These are phyloP conservation scores for Microctenopoma stevenorrisi DNA, from an alignment of 2,797 vertebrate species.

Conservation along the genomic window DNA sequence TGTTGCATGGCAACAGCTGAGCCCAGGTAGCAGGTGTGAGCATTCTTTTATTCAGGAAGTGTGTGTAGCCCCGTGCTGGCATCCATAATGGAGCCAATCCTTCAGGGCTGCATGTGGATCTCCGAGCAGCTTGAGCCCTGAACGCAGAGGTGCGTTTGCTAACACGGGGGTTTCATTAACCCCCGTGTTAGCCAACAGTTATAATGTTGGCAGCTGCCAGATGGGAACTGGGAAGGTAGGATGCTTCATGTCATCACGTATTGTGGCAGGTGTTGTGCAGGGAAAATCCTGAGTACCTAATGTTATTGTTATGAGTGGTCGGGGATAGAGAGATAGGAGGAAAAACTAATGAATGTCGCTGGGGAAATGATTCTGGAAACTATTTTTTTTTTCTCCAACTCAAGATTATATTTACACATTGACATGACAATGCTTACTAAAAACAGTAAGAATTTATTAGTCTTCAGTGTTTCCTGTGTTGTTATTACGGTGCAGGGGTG, in stretches of 20 bases:
- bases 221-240: constrained; percentile 71
- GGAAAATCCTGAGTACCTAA: constrained; percentile 59
- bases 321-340: constrained; percentile 17
- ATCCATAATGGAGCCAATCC: constrained; percentile 78
- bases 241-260: constrained; percentile 70
- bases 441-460: constrained; percentile 1
- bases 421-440: constrained; percentile 19
- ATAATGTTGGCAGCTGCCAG: constrained; percentile 78
- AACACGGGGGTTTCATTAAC: constrained; percentile 80
- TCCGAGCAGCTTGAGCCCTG: constrained; percentile 77
- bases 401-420: constrained; percentile 16
- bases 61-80: constrained; percentile 72
- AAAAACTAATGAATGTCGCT: constrained; percentile 1
- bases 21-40: constrained; percentile 79
- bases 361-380: constrained; percentile 10
- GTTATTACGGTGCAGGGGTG: background rate
- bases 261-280: constrained; percentile 76
- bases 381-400: constrained; percentile 13
- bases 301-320: constrained; percentile 60
- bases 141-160: constrained; percentile 66
- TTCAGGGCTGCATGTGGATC: constrained; percentile 73
- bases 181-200: constrained; percentile 75
- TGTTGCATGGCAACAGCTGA: constrained; percentile 76
- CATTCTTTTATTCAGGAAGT: constrained; percentile 75
- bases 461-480: background rate